Base-by-base conservation (phyloP, 2,797 vertebrate species). In the Vespertilio murinus region DNA sequence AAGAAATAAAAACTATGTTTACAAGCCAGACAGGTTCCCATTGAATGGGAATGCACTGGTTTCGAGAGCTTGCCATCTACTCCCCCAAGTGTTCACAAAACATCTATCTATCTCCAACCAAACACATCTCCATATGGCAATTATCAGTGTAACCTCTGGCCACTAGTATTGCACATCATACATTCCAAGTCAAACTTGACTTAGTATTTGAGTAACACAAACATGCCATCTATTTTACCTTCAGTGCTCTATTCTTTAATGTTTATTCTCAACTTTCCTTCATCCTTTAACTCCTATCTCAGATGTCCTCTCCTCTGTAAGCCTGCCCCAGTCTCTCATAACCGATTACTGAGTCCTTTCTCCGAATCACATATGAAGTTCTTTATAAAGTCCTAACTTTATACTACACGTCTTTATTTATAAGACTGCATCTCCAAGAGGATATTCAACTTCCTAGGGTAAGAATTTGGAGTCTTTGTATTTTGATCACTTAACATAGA, bases 291-390 rank as follows among this genome's bases (percentile, higher is more conserved):
- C 35, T 86, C 35, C 28, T 73, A n/a, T 30, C 52, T 70, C 33
- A 78, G 64, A 75, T 28, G 33, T 71, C 47, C 77, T 25, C 65
- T 78, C 45, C 67, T 82, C 45, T 30, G 16, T 20, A 82, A 47
- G 28, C 28, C n/a, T 47, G 87, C 42, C 28, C 40, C 16, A 3
- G 23, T 8, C 47, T 54, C 67, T 85, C 49, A 28, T 20, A 74
- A 28, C 14, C 49, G 38, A 77, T 56, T 74, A 80, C 11, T 81
- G 64, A 40, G 8, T 47, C 23, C 16, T 52, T 80, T 89, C 45
- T 88, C 67, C 49, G 67, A 95, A 75, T 87, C 65, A 88, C n/a
- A 40, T 45, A 64, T 6, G 64, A 9, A 92, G 33, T 61, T 89
- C 18, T 71, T 93, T 82, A 52, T 61, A 85, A 94, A 85, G 47